A percentile compares a stretch with the other conserved stretches of the same genome.
These are phyloP conservation scores for Polypedilum vanderplanki DNA, from an alignment of 1,140 invertebrate species.

Conservation along the genomic window DNA sequence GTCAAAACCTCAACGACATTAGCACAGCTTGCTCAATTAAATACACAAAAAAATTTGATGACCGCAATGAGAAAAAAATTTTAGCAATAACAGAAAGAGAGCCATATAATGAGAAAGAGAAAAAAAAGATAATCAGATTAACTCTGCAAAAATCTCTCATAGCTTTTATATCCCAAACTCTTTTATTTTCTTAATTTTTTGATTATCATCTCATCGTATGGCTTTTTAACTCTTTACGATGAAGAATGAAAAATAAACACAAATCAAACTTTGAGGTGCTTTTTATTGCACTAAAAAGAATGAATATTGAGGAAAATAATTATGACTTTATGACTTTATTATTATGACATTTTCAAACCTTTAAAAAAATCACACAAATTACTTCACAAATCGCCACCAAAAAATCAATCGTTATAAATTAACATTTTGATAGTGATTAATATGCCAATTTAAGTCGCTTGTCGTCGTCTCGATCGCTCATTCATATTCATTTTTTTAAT, in stretches of 20 bases:
- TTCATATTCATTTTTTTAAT: not conserved
- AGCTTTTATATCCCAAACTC: not conserved
- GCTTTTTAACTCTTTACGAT: not conserved
- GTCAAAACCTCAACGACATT: too few species aligned
- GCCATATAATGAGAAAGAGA: not conserved
- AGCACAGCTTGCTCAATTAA: too few species aligned
- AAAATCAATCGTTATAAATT: slow-evolving; percentile 11
- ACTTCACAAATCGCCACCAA: slow-evolving; percentile 2
- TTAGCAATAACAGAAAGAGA: not conserved
- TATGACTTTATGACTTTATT: slow-evolving; percentile 7
- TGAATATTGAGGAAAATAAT: slow-evolving; percentile 9
- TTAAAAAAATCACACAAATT: not conserved
- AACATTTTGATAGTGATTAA: slow-evolving; percentile 19
- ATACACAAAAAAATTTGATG: too few species aligned
- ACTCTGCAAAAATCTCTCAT: not conserved
- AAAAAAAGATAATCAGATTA: slow-evolving; percentile 14
- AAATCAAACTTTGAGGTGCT: not conserved
- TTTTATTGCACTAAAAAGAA: not conserved
- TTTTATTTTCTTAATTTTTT: slow-evolving; percentile 1
- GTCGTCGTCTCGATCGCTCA: not conserved
- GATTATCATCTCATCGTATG: not conserved
- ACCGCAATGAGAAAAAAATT: not conserved
- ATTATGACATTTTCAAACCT: not conserved
- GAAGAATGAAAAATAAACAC: not conserved
- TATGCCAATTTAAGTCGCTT: not conserved